Conservation (phyloP, 2,797 vertebrate species). For the Semaprochilodus insignis region DNA sequence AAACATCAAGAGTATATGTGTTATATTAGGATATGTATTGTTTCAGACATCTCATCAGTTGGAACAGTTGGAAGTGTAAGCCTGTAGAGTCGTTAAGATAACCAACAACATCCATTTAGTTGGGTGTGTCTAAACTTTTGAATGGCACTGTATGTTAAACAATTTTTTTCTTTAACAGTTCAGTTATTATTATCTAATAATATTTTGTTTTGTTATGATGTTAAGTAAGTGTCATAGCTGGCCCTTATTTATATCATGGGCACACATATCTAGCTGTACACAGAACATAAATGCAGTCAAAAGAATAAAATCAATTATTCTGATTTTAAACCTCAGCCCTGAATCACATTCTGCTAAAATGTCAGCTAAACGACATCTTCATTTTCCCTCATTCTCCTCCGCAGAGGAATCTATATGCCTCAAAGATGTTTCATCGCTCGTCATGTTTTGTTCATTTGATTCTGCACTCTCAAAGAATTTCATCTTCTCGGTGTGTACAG, state of each 20-base stretch:
- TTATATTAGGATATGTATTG: no score
- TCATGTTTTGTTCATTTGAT: constrained; percentile 47
- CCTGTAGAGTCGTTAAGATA: no score
- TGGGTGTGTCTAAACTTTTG: no score
- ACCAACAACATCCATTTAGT: no score
- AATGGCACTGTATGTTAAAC: neutral
- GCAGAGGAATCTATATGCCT: constrained; percentile 53
- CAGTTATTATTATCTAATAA: constrained; percentile 21
- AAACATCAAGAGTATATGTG: no score
- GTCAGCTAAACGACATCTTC: constrained; percentile 5
- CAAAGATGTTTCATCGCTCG: constrained; percentile 49
- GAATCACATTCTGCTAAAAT: neutral
- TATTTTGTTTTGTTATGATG: constrained; percentile 20
- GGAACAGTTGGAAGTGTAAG: no score
- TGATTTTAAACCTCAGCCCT: constrained; percentile 17
- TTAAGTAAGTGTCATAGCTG: constrained; percentile 32
- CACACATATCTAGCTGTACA: constrained; percentile 35
- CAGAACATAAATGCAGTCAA: constrained; percentile 37
- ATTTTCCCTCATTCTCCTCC: constrained; percentile 55
- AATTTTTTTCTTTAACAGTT: neutral
- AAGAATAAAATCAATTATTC: constrained; percentile 31
- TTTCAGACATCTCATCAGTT: no score
- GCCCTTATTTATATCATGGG: constrained; percentile 18
- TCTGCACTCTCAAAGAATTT: constrained; percentile 77
- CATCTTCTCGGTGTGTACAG: constrained; percentile 81